A percentile compares a stretch with the other conserved stretches of the same genome.
These are phyloP conservation scores for Menidia menidia DNA, from an alignment of 2,797 vertebrate genomes.

Conservation along the genomic window DNA sequence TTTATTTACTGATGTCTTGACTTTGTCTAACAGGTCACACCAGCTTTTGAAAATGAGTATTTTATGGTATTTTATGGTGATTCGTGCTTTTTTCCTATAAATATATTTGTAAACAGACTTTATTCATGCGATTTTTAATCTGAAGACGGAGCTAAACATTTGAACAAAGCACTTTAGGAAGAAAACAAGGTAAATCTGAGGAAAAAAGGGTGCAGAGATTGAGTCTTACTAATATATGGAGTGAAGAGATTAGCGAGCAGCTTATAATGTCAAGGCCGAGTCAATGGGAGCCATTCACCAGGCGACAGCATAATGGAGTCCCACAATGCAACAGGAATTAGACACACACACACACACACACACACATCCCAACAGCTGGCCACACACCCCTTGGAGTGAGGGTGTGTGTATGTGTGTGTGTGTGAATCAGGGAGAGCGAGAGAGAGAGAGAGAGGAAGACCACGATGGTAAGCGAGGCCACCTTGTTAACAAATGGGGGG, in stretches of 20 bases:
- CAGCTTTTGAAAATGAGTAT: background rate
- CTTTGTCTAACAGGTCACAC: too few species aligned
- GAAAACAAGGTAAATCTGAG: constrained; percentile 20
- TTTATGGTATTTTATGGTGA: background rate
- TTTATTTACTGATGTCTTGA: too few species aligned
- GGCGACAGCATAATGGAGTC: constrained; percentile 74
- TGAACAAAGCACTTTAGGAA: constrained; percentile 9
- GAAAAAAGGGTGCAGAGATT: constrained; percentile 22
- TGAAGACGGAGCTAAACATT: background rate
- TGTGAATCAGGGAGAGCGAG: too few species aligned
- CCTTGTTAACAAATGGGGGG: constrained; percentile 66
- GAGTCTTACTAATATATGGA: constrained; percentile 68
- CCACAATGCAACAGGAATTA: constrained; percentile 79
- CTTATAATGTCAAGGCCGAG: constrained; percentile 77
- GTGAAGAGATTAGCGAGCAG: constrained; percentile 75
- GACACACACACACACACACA: constrained; percentile 47
- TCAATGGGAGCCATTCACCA: constrained; percentile 74
- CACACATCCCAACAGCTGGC: constrained; percentile 65
- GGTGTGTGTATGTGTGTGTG: constrained; percentile 5
- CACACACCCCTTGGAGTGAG: constrained; percentile 52
- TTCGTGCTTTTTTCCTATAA: background rate
- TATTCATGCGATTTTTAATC: background rate
- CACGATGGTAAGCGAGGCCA: constrained; percentile 27
- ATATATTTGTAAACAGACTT: background rate
- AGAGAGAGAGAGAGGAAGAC: background rate